phyloP scores from a whole-genome alignment of 2,888 invertebrate species.

The Saturnia pavonia region DNA sequence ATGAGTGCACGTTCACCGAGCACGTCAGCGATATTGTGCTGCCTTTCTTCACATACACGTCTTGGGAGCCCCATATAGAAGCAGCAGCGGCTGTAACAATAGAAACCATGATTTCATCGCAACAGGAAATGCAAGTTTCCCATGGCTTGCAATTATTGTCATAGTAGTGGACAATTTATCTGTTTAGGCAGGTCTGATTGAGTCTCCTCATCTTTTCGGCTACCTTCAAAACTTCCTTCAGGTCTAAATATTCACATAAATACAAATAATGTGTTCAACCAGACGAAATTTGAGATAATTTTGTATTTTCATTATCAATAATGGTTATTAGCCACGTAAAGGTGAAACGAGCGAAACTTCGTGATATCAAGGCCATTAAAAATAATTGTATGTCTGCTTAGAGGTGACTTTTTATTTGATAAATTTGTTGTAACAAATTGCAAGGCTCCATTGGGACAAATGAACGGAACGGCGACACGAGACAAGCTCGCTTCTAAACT shows the following conservation, averaged over 20 bases:
- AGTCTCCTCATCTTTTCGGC: not conserved
- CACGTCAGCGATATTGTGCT: conserved; percentile 95
- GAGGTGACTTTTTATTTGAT: not conserved
- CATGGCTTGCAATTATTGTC: not conserved
- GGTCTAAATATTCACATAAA: too few relatives aligned
- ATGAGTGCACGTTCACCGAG: conserved; percentile 93
- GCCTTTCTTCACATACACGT: conserved; percentile 94
- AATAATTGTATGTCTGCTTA: conserved; percentile 15
- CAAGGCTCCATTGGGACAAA: not conserved
- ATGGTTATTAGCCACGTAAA: not conserved
- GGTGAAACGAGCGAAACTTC: not conserved
- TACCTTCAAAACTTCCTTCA: not conserved
- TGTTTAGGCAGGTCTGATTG: not conserved
- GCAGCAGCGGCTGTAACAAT: conserved; percentile 91
- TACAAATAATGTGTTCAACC: not conserved
- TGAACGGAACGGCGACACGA: conserved; percentile 6
- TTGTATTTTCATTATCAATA: not conserved
- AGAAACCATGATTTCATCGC: conserved; percentile 41
- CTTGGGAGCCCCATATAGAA: conserved; percentile 91
- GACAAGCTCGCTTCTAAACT: conserved; percentile 12
- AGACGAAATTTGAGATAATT: not conserved
- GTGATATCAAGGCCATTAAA: not conserved
- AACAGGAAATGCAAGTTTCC: not conserved
- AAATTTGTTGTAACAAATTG: conserved; percentile 5
- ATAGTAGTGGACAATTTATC: not conserved